These are phyloP conservation scores for Drosophila lini DNA, from an alignment of 1,140 invertebrate species.

Conservation along the genomic window DNA sequence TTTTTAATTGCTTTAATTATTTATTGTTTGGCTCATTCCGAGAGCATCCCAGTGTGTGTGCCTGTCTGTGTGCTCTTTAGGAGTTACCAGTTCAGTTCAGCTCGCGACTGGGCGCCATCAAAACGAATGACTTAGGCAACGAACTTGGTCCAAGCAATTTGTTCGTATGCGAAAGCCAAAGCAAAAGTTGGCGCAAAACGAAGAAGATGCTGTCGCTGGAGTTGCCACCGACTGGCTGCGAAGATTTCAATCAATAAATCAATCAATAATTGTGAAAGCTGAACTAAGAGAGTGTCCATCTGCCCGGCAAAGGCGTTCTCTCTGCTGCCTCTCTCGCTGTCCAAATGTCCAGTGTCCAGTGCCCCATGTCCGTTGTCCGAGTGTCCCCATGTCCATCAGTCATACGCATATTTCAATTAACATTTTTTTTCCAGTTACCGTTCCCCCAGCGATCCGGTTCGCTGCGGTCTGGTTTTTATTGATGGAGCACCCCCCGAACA, in stretches of 20 bases:
- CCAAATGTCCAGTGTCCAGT: background rate
- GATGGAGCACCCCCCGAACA: slow-evolving; percentile 57
- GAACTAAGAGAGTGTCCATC: slow-evolving; percentile 60
- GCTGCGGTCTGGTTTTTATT: slow-evolving; percentile 59
- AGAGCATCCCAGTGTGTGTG: slow-evolving; percentile 4
- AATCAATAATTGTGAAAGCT: slow-evolving; percentile 82
- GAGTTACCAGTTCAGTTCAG: slow-evolving; percentile 48
- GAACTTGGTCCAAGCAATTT: slow-evolving; percentile 61
- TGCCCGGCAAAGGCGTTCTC: slow-evolving; percentile 55
- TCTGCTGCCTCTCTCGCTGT: slow-evolving; percentile 9
- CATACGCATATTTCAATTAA: slow-evolving; percentile 83
- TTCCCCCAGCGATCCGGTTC: slow-evolving; percentile 45
- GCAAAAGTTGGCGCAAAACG: slow-evolving; percentile 41
- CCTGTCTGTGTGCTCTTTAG: slow-evolving; percentile 22
- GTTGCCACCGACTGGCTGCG: slow-evolving; percentile 50
- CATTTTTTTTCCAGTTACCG: slow-evolving; percentile 62
- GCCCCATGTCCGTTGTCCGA: slow-evolving; percentile 4
- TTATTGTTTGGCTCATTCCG: slow-evolving; percentile 70
- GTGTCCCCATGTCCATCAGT: slow-evolving; percentile 68
- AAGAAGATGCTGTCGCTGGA: slow-evolving; percentile 34
- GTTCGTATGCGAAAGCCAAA: slow-evolving; percentile 38
- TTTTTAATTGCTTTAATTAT: slow-evolving; percentile 83
- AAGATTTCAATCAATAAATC: slow-evolving; percentile 81
- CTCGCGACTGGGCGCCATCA: slow-evolving; percentile 67
- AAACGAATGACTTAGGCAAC: slow-evolving; percentile 76